These are phyloP conservation scores for Latrodectus elegans DNA, from an alignment of 2,888 invertebrate genomes.

Conservation along the genomic window DNA sequence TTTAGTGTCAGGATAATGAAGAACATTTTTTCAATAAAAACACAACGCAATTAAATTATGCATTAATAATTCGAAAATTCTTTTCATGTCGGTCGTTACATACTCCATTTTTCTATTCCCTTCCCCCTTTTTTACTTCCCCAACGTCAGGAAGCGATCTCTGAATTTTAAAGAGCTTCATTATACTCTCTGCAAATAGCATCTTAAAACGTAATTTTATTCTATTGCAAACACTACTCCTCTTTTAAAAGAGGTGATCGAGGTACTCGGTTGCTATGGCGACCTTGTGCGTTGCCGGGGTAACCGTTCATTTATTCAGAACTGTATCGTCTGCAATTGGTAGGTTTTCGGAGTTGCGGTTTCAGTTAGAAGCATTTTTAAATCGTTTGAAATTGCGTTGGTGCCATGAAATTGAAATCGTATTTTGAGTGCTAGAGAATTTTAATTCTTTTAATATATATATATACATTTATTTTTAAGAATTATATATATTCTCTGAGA, in stretches of 20 bases:
- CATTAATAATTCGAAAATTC: constrained; percentile 38
- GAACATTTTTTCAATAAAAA: neutral
- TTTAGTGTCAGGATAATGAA: too few species aligned
- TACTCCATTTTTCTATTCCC: neutral
- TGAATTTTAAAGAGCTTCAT: constrained; percentile 64
- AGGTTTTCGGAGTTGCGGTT: constrained; percentile 40
- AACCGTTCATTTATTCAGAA: constrained; percentile 62
- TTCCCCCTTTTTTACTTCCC: neutral
- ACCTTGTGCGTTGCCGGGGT: constrained; percentile 39
- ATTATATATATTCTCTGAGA: too few species aligned
- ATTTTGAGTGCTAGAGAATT: neutral
- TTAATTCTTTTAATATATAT: too few species aligned
- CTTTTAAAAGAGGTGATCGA: constrained; percentile 31
- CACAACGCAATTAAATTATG: constrained; percentile 50
- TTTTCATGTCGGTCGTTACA: too few species aligned
- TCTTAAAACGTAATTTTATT: constrained; percentile 67
- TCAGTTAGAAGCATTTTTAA: constrained; percentile 6
- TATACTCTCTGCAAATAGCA: constrained; percentile 58
- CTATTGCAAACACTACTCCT: constrained; percentile 55
- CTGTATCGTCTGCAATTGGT: constrained; percentile 50
- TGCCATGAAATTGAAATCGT: neutral
- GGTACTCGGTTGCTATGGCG: constrained; percentile 45
- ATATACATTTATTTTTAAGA: too few species aligned
- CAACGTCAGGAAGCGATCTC: constrained; percentile 26
- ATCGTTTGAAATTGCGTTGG: neutral